Evolutionary conservation across 2,888 invertebrate genomes (phyloP).

Genomic region (Cephus nigrinus): DNA sequence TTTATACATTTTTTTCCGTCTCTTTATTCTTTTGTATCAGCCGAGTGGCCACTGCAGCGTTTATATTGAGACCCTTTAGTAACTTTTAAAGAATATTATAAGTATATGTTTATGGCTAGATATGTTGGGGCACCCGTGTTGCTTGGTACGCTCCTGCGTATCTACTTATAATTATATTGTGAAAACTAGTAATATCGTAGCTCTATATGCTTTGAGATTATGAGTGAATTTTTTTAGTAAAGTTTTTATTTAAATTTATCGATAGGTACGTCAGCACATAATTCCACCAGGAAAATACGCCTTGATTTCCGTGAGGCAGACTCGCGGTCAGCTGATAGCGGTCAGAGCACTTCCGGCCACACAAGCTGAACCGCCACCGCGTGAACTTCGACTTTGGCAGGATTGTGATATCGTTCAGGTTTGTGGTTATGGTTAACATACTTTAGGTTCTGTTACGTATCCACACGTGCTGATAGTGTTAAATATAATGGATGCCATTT

Average conservation of each 20-base stretch:
- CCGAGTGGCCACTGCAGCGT: neutral
- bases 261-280: slow-evolving; percentile 74
- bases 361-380: slow-evolving; percentile 70
- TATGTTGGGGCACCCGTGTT: neutral
- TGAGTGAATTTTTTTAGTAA: neutral
- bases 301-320: slow-evolving; percentile 85
- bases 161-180: neutral
- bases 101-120: neutral
- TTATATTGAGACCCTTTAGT: neutral
- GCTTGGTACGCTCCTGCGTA: neutral
- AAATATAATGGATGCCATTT: neutral
- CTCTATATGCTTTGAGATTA: neutral
- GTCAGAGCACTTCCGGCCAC: slow-evolving; percentile 82
- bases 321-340: slow-evolving; percentile 86
- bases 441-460: neutral
- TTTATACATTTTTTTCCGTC: neutral
- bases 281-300: slow-evolving; percentile 90
- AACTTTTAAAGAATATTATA: neutral
- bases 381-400: slow-evolving; percentile 74
- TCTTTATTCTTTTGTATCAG: neutral
- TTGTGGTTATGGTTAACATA: slow-evolving; percentile 35
- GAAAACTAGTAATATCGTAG: neutral
- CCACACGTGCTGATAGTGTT: neutral
- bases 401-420: slow-evolving; percentile 86
- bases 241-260: slow-evolving; percentile 4